phyloP scores from a whole-genome alignment of 1,140 invertebrate genomes.

The Drosophila chauvacae region DNA sequence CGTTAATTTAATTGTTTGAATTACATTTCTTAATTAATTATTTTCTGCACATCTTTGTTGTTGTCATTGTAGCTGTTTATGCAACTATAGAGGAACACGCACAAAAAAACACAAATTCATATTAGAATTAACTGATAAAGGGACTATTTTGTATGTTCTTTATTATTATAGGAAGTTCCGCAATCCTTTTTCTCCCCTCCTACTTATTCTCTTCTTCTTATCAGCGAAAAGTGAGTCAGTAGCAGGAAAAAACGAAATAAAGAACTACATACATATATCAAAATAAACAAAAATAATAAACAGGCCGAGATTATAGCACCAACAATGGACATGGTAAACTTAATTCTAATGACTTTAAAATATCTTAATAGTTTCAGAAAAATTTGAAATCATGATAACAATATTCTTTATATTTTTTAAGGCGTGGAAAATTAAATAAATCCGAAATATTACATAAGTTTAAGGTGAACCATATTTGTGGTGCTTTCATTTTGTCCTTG shows the following conservation, averaged over 20 bases:
- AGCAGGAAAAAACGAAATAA: conserved; percentile 9
- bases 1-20: not conserved
- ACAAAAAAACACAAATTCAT: conserved; percentile 5
- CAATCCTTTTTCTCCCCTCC: conserved; percentile 12
- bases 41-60: conserved; percentile 26
- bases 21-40: conserved; percentile 18
- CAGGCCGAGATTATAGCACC: not conserved
- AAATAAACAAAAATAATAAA: conserved; percentile 12
- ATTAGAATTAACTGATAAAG: conserved; percentile 10
- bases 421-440: not conserved
- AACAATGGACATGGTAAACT: not conserved
- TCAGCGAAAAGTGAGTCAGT: conserved; percentile 38
- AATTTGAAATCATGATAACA: not conserved
- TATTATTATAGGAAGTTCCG: conserved; percentile 21
- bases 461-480: not conserved
- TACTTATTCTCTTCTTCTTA: conserved; percentile 19
- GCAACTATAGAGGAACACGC: conserved; percentile 18
- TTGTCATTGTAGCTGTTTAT: conserved; percentile 4
- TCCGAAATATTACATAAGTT: not conserved
- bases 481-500: not conserved
- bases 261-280: not conserved
- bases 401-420: not conserved
- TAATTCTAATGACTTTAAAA: not conserved
- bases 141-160: conserved; percentile 5
- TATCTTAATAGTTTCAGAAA: no score